A percentile compares a stretch with the other conserved stretches of the same genome.
Evolutionary conservation across 2,888 invertebrate species (phyloP).

Genomic region (Epinotia ramella): DNA sequence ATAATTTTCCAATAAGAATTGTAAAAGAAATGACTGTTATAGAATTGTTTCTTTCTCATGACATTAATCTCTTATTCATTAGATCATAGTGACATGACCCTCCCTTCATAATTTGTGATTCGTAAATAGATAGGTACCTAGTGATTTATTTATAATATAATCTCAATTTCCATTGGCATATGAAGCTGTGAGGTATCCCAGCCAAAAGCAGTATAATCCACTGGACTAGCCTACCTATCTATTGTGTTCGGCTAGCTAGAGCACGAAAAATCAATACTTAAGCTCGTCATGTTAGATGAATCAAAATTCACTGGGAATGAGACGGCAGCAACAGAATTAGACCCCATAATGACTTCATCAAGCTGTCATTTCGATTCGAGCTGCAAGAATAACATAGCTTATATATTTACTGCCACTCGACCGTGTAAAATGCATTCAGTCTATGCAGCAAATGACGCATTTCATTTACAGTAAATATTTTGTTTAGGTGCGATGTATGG

Average conservation of each 20-base stretch:
- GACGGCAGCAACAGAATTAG: constrained; percentile 20
- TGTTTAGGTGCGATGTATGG: constrained; percentile 75
- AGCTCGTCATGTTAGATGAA: constrained; percentile 56
- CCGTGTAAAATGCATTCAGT: constrained; percentile 25
- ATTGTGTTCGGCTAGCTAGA: constrained; percentile 66
- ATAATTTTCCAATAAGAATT: constrained; percentile 8
- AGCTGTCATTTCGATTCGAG: constrained; percentile 35
- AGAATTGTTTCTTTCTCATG: neutral
- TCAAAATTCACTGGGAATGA: constrained; percentile 48
- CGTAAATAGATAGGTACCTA: neutral
- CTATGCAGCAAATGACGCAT: constrained; percentile 61
- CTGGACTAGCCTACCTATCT: constrained; percentile 52
- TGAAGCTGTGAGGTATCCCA: constrained; percentile 4
- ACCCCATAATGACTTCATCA: constrained; percentile 22
- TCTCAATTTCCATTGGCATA: constrained; percentile 15
- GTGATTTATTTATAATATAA: neutral
- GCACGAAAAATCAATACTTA: constrained; percentile 78
- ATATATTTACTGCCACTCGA: constrained; percentile 17
- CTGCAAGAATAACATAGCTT: constrained; percentile 24
- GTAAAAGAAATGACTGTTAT: neutral
- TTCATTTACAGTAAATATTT: constrained; percentile 63
- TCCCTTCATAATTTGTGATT: neutral
- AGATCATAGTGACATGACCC: neutral
- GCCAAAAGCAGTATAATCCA: constrained; percentile 9
- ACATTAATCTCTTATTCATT: neutral